These are phyloP conservation scores for Telenomus remus DNA, from an alignment of 1,140 invertebrate genomes.

Conservation along the genomic window DNA sequence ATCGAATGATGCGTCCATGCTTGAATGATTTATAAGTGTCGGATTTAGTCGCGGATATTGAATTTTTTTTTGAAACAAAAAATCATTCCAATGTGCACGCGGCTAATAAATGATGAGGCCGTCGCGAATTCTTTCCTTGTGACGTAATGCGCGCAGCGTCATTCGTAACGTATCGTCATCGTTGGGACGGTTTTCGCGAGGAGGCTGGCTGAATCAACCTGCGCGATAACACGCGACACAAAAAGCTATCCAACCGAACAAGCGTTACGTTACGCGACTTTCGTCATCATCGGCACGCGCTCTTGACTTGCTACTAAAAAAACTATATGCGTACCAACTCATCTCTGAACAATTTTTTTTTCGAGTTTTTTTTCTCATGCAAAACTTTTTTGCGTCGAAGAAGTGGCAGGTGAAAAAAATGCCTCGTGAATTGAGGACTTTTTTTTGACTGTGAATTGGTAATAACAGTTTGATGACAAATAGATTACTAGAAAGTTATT, in stretches of 20 bases:
- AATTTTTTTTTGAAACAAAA: conserved; percentile 3
- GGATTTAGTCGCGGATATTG: conserved; percentile 12
- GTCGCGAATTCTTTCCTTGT: conserved; percentile 16
- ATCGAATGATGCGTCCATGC: neutral
- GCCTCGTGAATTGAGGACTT: too few relatives aligned
- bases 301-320: too few relatives aligned
- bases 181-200: conserved; percentile 13
- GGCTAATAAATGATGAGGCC: conserved; percentile 2
- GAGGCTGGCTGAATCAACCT: conserved; percentile 16
- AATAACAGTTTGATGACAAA: too few relatives aligned
- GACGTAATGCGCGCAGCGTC: conserved; percentile 25
- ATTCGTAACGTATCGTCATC: conserved; percentile 36
- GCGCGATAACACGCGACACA: conserved; percentile 23
- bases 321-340: conserved; percentile 23
- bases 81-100: conserved; percentile 3
- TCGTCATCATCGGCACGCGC: conserved; percentile 43
- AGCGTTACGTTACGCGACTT: conserved; percentile 24
- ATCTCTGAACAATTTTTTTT: conserved; percentile 11
- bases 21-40: conserved; percentile 8
- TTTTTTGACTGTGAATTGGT: too few relatives aligned
- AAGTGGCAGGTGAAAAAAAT: too few relatives aligned
- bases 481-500: too few relatives aligned
- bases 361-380: conserved; percentile 4
- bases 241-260: conserved; percentile 20
- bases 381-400: too few relatives aligned